Evolutionary conservation across 2,888 invertebrate species (phyloP), one percentile per base, ranked within the genome.

Genomic region (Mimumesa dahlbomi): DNA sequence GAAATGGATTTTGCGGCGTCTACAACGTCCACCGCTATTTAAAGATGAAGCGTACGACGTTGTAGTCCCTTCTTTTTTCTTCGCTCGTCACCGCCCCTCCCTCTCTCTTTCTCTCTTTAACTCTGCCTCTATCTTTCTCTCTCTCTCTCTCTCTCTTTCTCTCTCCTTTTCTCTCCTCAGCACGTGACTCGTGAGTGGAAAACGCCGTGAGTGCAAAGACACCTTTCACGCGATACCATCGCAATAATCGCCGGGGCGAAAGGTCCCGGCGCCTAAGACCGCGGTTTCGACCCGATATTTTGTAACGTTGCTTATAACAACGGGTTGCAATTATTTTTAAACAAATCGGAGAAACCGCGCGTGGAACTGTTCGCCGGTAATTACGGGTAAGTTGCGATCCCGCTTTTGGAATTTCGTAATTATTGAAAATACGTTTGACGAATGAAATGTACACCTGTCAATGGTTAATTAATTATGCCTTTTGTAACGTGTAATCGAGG

Each of bases 161-260:
- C 25, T 7, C 73, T 65, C 75, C 71, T 73, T 77, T 72, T 61
- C 61, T 63, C 65, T 52, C 56, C 65, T 58, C 16, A 50, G 75
- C 79, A 71, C 73, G 82, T 76, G 79, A 75, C 77, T 79, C 74
- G 75, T 71, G 70, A 70, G 64, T 76, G 80, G 78, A 84, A 84
- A 84, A 82, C 82, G 82, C 82, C 81, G 82, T 72, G 79, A 84
- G 83, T 84, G 79, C 78, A 79, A 77, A 83, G 81, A 82, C 82
- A 84, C 84, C 84, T 84, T 84, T 84, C 84, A 84, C 84, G 84
- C 84, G 83, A 84, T 77, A 65, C 67, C 73, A 68, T 69, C 75
- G 76, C 64, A 57, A 76, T 78, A 78, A 80, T 80, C 72, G 69
- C 18, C 67, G 48, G 69, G 68, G 71, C 65, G 70, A 79, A 75